Percentiles rank a stretch among this genome's conserved stretches.
These are phyloP conservation scores for Gymnopithys bicolor DNA, from an alignment of 2,797 vertebrate genomes.

Conservation along the genomic window DNA sequence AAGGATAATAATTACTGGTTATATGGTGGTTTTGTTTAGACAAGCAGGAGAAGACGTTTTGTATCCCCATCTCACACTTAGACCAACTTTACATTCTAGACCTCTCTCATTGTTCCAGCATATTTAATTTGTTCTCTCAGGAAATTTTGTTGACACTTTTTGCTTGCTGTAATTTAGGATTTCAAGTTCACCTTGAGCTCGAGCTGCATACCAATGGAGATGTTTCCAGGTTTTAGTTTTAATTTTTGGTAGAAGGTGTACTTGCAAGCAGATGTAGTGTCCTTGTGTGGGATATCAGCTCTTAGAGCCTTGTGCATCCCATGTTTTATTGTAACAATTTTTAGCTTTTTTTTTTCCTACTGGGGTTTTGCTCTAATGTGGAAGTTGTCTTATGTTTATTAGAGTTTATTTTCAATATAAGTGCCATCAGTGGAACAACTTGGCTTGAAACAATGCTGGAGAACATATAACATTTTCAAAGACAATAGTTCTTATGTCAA, in stretches of 20 bases:
- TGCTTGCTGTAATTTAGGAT: slow-evolving; percentile 10
- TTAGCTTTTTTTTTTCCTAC: neutral
- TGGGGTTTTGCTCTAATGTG: neutral
- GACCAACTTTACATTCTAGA: neutral
- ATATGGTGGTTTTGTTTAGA: neutral
- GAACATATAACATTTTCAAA: slow-evolving; percentile 21
- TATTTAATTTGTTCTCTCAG: neutral
- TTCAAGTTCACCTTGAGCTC: slow-evolving; percentile 40
- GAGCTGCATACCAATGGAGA: neutral
- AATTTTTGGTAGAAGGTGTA: neutral
- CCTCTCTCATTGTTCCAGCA: neutral
- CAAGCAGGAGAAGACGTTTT: rapidly evolving
- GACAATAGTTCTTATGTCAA: slow-evolving; percentile 40
- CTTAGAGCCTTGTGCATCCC: neutral
- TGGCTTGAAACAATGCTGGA: neutral
- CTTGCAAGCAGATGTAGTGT: neutral
- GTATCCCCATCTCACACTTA: neutral
- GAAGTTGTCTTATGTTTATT: neutral
- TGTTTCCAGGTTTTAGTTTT: neutral
- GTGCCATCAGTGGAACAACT: slow-evolving; percentile 10
- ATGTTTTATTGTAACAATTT: neutral
- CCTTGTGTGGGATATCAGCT: neutral
- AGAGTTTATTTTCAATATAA: slow-evolving; percentile 18
- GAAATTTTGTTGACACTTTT: slow-evolving; percentile 15
- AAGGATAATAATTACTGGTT: neutral